Evolutionary conservation across 2,797 vertebrate genomes (phyloP), one percentile per base, ranked within the genome.

Genomic region (Distichodus sexfasciatus): DNA sequence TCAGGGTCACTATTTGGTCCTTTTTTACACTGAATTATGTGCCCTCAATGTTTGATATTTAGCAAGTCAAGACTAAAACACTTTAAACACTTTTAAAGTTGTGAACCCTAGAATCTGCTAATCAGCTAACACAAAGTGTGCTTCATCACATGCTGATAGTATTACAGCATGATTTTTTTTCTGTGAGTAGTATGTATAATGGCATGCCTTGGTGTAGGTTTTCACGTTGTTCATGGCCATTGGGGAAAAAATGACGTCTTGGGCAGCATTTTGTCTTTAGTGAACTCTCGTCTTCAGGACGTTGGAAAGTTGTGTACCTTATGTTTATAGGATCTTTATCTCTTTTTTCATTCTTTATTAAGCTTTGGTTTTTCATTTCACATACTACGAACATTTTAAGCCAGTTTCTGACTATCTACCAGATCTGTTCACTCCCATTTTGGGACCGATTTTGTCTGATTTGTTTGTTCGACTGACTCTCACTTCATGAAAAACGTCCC

Each of bases 21-120:
- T 55, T 48, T 72, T 66, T 72, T 72, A 72, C 62, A 66, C 44
- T 43, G 43, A 75, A 57, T 55, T 38, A 44, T 19, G 54, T 54
- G n/a, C 64, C 68, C 72, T 65, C 24, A 12, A 36, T 59, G 64
- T 54, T 65, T 60, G 19, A 71, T 53, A 65, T 57, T 65, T 57
- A 57, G 31, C 15, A 31, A 17, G 8, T 48, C 15, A 57, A 58
- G 69, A 71, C 33, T 50, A 71, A 33, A n/a, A n/a, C 8, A 15
- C 35, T 14, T 11, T 21, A 19, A 46, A 31, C 15, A 47, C 24
- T 44, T 60, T 11, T 43, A 60, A 60, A 60, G 21, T 63, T 50
- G 57, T 74, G 50, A 26, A 41, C 35, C 53, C 36, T 36, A 54
- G 23, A 54, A 53, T 70, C 40, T 66, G 29, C 23, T 67, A 24